Evolutionary conservation across 37 sponge, comb jelly and placozoan species (phyloP), one percentile per base, ranked within the genome.

Genomic region (Beroe forskalii): DNA sequence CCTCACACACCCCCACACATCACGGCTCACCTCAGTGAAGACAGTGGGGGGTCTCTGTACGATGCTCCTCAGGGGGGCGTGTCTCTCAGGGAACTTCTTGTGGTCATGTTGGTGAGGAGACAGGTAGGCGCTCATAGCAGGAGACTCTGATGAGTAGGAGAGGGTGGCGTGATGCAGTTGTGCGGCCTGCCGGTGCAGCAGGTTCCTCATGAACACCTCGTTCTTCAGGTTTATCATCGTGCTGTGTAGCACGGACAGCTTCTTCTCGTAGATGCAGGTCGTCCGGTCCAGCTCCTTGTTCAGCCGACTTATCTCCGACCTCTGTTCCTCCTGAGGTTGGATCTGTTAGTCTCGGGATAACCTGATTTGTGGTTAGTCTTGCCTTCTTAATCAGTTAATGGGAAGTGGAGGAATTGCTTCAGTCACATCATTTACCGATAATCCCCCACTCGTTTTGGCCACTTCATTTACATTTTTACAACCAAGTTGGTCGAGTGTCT

Each of bases 281-380:
- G 44, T 80, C 2, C 86, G n/a, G 86, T 80, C 86, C 55, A 80
- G 55, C 55, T 80, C 86, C 86, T 80, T 80, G 86, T 80, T 80
- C 35, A 80, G 86, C 31, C 86, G 86, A 8, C 38, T 37, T 41
- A 80, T 80, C 48, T 80, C 86, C 25, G 55, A 33, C 42, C 86
- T 41, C 86, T 80, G 86, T 25, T 80, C 86, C 48, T 80, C 86
- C 86, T 80, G 12, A 48, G 55, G 55, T 6, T 48, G 55, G 55
- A n/a, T n/a, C n/a, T n/a, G n/a, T n/a, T n/a, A n/a, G n/a, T n/a
- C n/a, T n/a, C n/a, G n/a, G n/a, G n/a, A n/a, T n/a, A n/a, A n/a
- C n/a, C n/a, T n/a, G n/a, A n/a, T n/a, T n/a, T n/a, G n/a, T n/a
- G n/a, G n/a, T n/a, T n/a, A n/a, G n/a, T n/a, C n/a, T n/a, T n/a